A percentile compares a stretch with the other conserved stretches of the same genome.
These are phyloP conservation scores for Rhizoglyphus robini DNA, from an alignment of 1,140 invertebrate genomes.

Conservation along the genomic window DNA sequence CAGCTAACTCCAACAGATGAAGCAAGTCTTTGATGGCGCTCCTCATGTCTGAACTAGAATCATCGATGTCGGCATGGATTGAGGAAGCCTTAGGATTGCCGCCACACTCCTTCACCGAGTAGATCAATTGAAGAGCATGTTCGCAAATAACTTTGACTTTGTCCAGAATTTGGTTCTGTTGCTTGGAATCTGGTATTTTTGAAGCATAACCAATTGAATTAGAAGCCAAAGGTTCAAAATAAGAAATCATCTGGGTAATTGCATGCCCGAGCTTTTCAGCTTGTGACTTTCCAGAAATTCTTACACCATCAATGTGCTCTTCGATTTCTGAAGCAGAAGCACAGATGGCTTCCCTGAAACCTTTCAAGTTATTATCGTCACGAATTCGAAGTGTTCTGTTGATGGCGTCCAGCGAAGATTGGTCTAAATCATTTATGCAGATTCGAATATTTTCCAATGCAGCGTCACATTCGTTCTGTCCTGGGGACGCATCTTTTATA, in stretches of 20 bases:
- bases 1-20: slow-evolving; percentile 63
- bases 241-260: slow-evolving; percentile 63
- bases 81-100: slow-evolving; percentile 76
- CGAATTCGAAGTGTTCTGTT: slow-evolving; percentile 59
- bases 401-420: slow-evolving; percentile 68
- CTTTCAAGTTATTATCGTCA: slow-evolving; percentile 60
- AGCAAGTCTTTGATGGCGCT: slow-evolving; percentile 68
- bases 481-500: slow-evolving; percentile 82
- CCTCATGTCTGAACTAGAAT: slow-evolving; percentile 57
- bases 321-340: slow-evolving; percentile 54
- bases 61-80: slow-evolving; percentile 67
- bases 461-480: slow-evolving; percentile 78
- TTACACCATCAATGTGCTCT: slow-evolving; percentile 65
- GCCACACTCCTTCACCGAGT: slow-evolving; percentile 69
- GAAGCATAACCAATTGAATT: slow-evolving; percentile 68
- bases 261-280: slow-evolving; percentile 83
- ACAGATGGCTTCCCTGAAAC: slow-evolving; percentile 22
- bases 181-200: slow-evolving; percentile 70
- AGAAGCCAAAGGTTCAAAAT: slow-evolving; percentile 67
- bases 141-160: slow-evolving; percentile 89
- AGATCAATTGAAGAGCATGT: slow-evolving; percentile 67
- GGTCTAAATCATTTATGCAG: slow-evolving; percentile 66
- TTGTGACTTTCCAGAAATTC: slow-evolving; percentile 68
- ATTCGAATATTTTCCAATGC: slow-evolving; percentile 62
- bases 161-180: slow-evolving; percentile 74